Base-by-base conservation (phyloP, 2,888 invertebrate genomes). In the Melinopterus prodromus region DNA sequence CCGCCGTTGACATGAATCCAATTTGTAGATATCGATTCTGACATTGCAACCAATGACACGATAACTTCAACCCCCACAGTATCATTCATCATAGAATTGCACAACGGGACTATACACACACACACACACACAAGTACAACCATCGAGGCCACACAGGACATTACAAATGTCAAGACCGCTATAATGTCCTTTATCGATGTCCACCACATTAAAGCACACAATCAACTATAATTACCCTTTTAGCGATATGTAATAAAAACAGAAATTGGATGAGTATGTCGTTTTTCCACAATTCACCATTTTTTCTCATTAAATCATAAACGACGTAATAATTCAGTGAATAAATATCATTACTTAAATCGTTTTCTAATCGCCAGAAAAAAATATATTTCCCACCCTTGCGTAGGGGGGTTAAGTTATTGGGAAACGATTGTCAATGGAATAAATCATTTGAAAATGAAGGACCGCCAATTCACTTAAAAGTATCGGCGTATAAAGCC, bases 1-100 rank as follows among this genome's bases (percentile, higher is more conserved):
- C 53, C 53, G 53, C 53, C 53, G 7, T 53, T 53, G 53, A 53
- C 53, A 12, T 53, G 12, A 53, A 53, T 12, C 12, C 5, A 53
- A 53, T 53, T 53, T 53, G 53, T 53, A 53, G 53, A 53, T 53
- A 53, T 53, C 53, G 53, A 53, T 53, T 53, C 53, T 53, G 53
- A 53, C 53, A 12, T 53, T 53, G 53, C 53, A 53, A 26, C 53
- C 53, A 53, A 53, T 53, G 53, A 1, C 53, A 53, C 53, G 53
- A 53, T 53, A 53, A 53, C 53, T 53, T 53, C 53, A 53, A 7
- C 53, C 53, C 53, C 7, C 5, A 53, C 53, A 53, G 53, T 26
- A 26, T 26, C 1, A 26, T 26, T 26, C 3, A 26, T 26, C 26
- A 26, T 26, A 26, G 26, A 26, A 26, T 26, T 26, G 26, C 26